A percentile compares a stretch with the other conserved stretches of the same genome.
phyloP scores from a whole-genome alignment of 1,140 invertebrate genomes.

The Patella vulgata region DNA sequence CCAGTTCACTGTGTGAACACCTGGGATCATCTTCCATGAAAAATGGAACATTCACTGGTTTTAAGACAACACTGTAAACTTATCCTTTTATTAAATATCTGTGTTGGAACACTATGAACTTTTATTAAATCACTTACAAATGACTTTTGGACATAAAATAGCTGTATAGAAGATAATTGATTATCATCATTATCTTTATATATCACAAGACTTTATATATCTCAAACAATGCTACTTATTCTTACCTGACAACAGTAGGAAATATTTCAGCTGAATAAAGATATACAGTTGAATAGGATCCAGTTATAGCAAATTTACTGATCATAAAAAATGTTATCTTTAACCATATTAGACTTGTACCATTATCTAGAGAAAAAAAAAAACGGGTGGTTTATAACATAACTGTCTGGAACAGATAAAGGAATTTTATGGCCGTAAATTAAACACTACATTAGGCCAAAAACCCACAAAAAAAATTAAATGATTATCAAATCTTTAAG shows the following conservation, averaged over 20 bases:
- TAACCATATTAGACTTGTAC: slow-evolving; percentile 71
- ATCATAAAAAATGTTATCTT: slow-evolving; percentile 78
- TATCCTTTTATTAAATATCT: neutral
- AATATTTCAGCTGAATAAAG: slow-evolving; percentile 62
- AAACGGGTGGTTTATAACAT: too few species aligned
- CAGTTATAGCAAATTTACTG: slow-evolving; percentile 84
- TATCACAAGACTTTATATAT: neutral
- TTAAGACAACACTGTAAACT: too few species aligned
- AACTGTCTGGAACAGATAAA: too few species aligned
- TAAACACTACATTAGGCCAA: neutral
- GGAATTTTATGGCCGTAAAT: too few species aligned
- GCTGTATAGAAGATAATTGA: neutral
- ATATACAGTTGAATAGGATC: slow-evolving; percentile 71
- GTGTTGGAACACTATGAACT: neutral
- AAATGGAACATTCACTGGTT: too few species aligned
- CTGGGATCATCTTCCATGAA: too few species aligned
- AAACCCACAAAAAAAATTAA: slow-evolving; percentile 2
- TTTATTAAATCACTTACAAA: neutral
- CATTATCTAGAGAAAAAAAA: slow-evolving; percentile 37
- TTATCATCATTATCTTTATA: neutral
- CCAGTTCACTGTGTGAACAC: too few species aligned
- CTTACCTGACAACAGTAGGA: slow-evolving; percentile 57
- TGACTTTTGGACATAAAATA: neutral
- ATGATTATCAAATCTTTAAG: too few species aligned
- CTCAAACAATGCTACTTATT: neutral